Conservation (phyloP, 1,140 invertebrate species). For the Drosophila athabasca region DNA sequence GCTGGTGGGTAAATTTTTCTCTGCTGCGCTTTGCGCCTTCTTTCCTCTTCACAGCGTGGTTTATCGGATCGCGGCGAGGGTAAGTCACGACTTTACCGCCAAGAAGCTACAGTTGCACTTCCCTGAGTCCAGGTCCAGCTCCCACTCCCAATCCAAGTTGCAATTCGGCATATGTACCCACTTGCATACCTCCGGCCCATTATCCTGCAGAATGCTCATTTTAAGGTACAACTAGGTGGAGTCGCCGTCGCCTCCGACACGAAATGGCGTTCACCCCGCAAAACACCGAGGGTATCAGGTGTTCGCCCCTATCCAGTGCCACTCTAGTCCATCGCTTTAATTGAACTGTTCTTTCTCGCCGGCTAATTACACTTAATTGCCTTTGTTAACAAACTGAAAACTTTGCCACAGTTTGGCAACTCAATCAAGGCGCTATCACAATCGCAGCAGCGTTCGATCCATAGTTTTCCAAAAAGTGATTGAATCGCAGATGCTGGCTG, state of each 20-base stretch:
- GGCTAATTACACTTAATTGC: conserved; percentile 71
- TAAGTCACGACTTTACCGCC: conserved; percentile 75
- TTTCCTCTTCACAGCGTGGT: conserved; percentile 34
- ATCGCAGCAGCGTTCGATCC: background rate
- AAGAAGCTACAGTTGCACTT: conserved; percentile 39
- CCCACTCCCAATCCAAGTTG: conserved; percentile 23
- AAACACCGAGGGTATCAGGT: conserved; percentile 7
- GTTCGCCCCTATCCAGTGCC: background rate
- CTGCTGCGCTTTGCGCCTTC: conserved; percentile 48
- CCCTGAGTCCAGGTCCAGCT: conserved; percentile 6
- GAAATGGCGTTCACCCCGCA: too few relatives aligned
- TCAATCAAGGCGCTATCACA: conserved; percentile 36
- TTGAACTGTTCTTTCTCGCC: conserved; percentile 51
- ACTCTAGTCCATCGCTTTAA: conserved; percentile 37
- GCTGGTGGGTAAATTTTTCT: conserved; percentile 82
- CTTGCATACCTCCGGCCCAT: conserved; percentile 20
- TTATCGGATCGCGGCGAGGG: conserved; percentile 76
- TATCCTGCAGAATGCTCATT: too few relatives aligned
- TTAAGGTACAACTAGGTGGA: too few relatives aligned
- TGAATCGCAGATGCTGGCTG: conserved; percentile 26
- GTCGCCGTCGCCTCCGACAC: too few relatives aligned
- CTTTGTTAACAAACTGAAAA: conserved; percentile 54
- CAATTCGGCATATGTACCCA: conserved; percentile 44
- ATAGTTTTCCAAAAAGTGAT: conserved; percentile 35
- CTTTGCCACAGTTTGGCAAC: conserved; percentile 46